Percentiles rank a stretch among this genome's conserved stretches.
Evolutionary conservation across 1,140 invertebrate genomes (phyloP).

Genomic region (honey bee (Apis mellifera)): Amel_HAv3.1 CM009934.2:4459001-4459500

Average conservation of each 20-base stretch:
- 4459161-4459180: conserved; percentile 49
- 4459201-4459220: conserved; percentile 18
- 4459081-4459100: background rate
- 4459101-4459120: background rate
- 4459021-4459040: no score
- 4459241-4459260: background rate
- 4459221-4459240: conserved; percentile 13
- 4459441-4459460: background rate
- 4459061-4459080: background rate
- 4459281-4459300: background rate
- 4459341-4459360: background rate
- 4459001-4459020: no score
- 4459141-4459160: conserved; percentile 39
- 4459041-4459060: no score
- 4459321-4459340: background rate
- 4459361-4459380: background rate
- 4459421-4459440: background rate
- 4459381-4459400: conserved; percentile 20
- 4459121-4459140: conserved; percentile 38
- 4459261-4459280: background rate
- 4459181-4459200: conserved; percentile 44
- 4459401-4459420: conserved; percentile 14
- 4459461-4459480: background rate
- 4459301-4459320: background rate
- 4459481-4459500: background rate